phyloP scores from a whole-genome alignment of 2,113 vertebrate genomes.

The Chroicocephalus ridibundus region DNA sequence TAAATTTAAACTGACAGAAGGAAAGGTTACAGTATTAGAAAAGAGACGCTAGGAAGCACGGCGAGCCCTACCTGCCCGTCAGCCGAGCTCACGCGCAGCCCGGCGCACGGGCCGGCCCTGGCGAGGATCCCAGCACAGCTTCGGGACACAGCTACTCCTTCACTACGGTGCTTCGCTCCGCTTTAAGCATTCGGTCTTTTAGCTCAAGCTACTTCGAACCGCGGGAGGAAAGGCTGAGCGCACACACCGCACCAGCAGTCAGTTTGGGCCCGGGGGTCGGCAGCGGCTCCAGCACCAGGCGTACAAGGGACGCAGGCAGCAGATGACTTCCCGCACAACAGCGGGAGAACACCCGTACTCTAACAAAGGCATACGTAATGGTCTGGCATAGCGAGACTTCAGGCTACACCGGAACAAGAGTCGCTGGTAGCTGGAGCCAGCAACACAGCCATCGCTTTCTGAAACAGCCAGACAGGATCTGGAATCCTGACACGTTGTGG shows the following conservation, averaged over 20 bases:
- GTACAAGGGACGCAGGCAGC: background rate
- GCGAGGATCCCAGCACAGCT: background rate
- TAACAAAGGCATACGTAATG: rapidly evolving
- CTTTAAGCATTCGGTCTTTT: rapidly evolving
- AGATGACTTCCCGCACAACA: background rate
- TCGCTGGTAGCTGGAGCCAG: background rate
- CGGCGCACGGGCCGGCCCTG: rapidly evolving
- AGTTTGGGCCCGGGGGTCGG: rapidly evolving
- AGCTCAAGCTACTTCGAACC: background rate
- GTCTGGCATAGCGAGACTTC: background rate
- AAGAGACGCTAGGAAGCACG: background rate
- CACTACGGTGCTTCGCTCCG: rapidly evolving
- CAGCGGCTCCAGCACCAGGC: background rate
- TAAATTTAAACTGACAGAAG: background rate
- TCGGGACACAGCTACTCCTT: background rate
- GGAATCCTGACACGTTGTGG: rapidly evolving
- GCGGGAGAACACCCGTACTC: rapidly evolving
- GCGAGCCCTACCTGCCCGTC: background rate
- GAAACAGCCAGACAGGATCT: background rate
- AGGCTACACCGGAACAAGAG: background rate
- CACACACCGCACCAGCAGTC: background rate
- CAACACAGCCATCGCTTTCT: rapidly evolving
- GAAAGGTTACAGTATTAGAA: background rate
- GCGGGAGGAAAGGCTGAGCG: background rate
- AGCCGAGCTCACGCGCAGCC: background rate